phyloP scores from a whole-genome alignment of 1,140 invertebrate species.

The Liolophura sinensis region DNA sequence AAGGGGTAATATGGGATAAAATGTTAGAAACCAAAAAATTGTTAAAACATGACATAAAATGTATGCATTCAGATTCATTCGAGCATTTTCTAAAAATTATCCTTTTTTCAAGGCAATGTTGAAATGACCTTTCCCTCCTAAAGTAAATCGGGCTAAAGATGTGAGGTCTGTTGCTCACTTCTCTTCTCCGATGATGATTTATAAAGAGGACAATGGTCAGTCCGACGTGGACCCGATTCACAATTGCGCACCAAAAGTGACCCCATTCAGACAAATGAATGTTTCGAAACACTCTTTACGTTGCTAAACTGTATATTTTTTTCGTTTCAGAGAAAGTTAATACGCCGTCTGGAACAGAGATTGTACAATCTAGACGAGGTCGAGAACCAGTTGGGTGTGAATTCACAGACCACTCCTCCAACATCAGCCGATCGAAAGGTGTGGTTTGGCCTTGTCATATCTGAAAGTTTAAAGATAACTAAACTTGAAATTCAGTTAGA shows the following conservation, averaged over 20 bases:
- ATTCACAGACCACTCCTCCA: neutral
- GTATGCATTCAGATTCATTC: no score
- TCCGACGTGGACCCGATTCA: neutral
- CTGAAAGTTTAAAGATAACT: neutral
- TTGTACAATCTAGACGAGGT: slow-evolving; percentile 9
- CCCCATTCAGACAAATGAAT: neutral
- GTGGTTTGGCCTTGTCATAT: neutral
- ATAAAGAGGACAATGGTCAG: neutral
- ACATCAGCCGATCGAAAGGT: neutral
- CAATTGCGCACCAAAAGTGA: neutral
- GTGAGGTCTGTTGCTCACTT: no score
- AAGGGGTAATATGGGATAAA: no score
- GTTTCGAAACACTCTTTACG: neutral
- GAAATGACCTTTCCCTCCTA: no score
- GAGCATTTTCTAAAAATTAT: no score
- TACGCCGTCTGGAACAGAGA: slow-evolving; percentile 9
- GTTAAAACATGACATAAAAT: no score
- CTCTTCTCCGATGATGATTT: no score
- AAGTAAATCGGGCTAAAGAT: no score
- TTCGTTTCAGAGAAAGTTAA: slow-evolving; percentile 12
- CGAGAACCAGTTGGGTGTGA: slow-evolving; percentile 8
- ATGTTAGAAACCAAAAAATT: no score
- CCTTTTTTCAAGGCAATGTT: no score
- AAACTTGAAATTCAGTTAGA: neutral
- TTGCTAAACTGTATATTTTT: neutral